A percentile compares a stretch with the other conserved stretches of the same genome.
phyloP scores from a whole-genome alignment of 2,113 vertebrate genomes.

The Fulica atra region DNA sequence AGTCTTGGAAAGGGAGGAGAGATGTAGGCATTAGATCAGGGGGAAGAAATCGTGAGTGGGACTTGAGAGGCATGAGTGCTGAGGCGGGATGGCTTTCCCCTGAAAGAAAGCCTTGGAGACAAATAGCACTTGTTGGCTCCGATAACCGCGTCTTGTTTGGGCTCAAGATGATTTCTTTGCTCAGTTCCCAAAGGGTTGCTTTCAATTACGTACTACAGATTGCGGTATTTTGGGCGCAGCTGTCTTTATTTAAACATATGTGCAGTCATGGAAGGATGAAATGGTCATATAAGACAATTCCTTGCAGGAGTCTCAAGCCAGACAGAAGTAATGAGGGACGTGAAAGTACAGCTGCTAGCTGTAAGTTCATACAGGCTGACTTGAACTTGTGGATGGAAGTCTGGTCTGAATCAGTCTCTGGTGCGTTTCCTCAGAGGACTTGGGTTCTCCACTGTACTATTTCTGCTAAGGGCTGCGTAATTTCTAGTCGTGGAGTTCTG shows the following conservation, averaged over 20 bases:
- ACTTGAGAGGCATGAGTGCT: background rate
- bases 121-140: background rate
- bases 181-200: background rate
- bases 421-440: constrained; percentile 49
- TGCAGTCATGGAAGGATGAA: background rate
- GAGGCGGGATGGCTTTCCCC: background rate
- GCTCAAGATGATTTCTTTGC: background rate
- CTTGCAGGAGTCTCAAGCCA: background rate
- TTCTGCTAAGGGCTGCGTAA: constrained; percentile 43
- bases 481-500: background rate
- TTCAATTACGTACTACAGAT: background rate
- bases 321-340: constrained; percentile 25
- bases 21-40: background rate
- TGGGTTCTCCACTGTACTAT: constrained; percentile 37
- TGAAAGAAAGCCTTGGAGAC: background rate
- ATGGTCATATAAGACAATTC: background rate
- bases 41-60: background rate
- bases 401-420: constrained; percentile 33
- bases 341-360: constrained; percentile 29
- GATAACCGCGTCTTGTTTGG: accelerated
- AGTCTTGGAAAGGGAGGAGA: background rate
- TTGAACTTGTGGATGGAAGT: constrained; percentile 52
- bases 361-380: constrained; percentile 23
- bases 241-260: background rate
- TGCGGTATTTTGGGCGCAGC: background rate